Evolutionary conservation across 2,113 vertebrate genomes (phyloP), one percentile per base, ranked within the genome.

Genomic region (Lophotis ruficrista): DNA sequence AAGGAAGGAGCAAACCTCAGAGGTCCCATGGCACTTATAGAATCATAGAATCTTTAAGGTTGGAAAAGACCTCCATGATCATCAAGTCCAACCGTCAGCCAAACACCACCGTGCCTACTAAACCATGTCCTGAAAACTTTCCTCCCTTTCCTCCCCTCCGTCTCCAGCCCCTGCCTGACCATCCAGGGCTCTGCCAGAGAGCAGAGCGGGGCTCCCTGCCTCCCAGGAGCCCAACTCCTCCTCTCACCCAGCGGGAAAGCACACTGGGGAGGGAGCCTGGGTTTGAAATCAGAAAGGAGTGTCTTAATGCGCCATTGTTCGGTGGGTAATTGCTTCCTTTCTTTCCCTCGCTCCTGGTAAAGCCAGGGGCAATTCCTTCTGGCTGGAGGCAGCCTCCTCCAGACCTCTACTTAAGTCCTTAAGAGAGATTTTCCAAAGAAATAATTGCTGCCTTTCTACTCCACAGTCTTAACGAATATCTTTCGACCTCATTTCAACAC

Each of bases 261-360:
- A 22, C 88, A 51, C 62, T 4, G 57, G 53, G 87, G 77, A 89
- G 45, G 81, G 93, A 94, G 85, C 94, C 90, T 87, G 93, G 80
- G 88, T 97, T 97, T 92, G 93, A 83, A 95, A 87, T 61, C 83
- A 86, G 96, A 96, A 97, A 96, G 97, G 96, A 94, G 89, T 2
- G 19, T 56, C 93, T 96, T 93, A 98, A 93, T 47, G 28, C 12
- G 7, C 94, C 91, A 98, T 98, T 98, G 98, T 98, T 93, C 97
- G 23, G 93, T 61, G 96, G 62, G 96, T 98, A 98, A 98, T 98
- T 98, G 96, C 97, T 97, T 98, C 95, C 90, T 96, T 96, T 87
- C 94, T 97, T 87, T 79, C 90, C 94, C 96, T 97, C 96, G 70
- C 95, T 97, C 95, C 95, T 91, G 64, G 62, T 96, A 94, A 97